Conservation (phyloP, 2,888 invertebrate genomes). For the Spisula subtruncata region DNA sequence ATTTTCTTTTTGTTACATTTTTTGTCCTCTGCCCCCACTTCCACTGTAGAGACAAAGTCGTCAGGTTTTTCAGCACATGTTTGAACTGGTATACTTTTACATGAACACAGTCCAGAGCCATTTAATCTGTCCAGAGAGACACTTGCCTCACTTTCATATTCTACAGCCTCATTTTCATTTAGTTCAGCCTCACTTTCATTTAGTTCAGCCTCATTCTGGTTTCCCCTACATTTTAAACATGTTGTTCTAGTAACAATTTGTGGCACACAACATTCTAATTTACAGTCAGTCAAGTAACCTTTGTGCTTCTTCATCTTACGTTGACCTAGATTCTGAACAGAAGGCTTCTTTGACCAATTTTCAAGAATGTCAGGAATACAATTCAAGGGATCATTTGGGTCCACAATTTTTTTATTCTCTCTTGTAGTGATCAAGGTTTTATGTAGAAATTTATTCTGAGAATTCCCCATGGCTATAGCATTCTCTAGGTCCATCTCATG, state of each 20-base stretch:
- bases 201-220: neutral
- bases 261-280: conserved; percentile 65
- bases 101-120: conserved; percentile 11
- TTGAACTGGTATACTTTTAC: conserved; percentile 27
- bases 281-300: conserved; percentile 56
- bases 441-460: conserved; percentile 69
- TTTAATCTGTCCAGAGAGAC: neutral
- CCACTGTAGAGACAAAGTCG: conserved; percentile 56
- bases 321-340: neutral
- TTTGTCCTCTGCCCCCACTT: neutral
- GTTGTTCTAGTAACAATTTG: neutral
- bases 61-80: conserved; percentile 67
- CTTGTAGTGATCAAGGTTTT: conserved; percentile 73
- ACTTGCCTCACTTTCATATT: conserved; percentile 25
- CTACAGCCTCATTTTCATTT: conserved; percentile 12
- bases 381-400: conserved; percentile 80
- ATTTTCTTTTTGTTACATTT: conserved; percentile 32
- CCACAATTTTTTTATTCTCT: conserved; percentile 42
- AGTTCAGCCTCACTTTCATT: conserved; percentile 36
- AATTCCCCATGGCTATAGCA: conserved; percentile 57
- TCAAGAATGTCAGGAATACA: conserved; percentile 79
- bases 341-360: conserved; percentile 48
- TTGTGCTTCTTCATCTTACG: conserved; percentile 37
- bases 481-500: conserved; percentile 85
- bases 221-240: conserved; percentile 44